Evolutionary conservation across 2,888 invertebrate species (phyloP), one percentile per base, ranked within the genome.

Genomic region (Temnothorax ravouxi): DNA sequence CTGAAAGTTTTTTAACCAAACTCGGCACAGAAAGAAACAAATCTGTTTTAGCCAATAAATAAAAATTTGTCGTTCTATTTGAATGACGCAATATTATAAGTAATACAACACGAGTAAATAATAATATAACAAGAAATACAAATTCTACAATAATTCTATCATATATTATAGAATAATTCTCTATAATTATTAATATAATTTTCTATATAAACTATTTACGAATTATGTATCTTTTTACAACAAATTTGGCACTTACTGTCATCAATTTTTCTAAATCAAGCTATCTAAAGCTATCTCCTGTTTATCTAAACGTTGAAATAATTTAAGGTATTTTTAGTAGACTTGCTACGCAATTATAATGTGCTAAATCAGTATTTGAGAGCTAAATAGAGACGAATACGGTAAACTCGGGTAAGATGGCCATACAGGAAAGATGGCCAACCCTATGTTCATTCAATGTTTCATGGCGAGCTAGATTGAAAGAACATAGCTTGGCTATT

Each of bases 181-280:
- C 41, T 41, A 8, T 41, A 41, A 41, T 41, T 41, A 41, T 41
- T 41, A 41, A 9, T 11, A 11, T 41, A 41, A 41, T 9, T 41
- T 41, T 41, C 41, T 8, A 61, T 29, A 34, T 29, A n/a, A 34
- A 61, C 9, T 61, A 0, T 34, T 8, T 38, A 15, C 1, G 15
- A 59, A 59, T 59, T 59, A 38, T 50, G 5, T 50, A 50, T 18
- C 13, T 18, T 18, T 50, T 44, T 11, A 3, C 11, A 38, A 18
- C 11, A 38, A 38, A 62, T 38, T 64, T 64, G 21, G 0, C 0
- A 54, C 38, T 25, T 38, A 34, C 2, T 38, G 9, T 25, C 21
- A 54, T 71, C 15, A 38, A 54, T 15, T 25, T 66, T 25, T 44
- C 44, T 44, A 66, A 66, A 44, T 66, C 25, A 66, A 44, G 8